phyloP scores from a whole-genome alignment of 2,888 invertebrate genomes.

The Cephus spinipes region DNA sequence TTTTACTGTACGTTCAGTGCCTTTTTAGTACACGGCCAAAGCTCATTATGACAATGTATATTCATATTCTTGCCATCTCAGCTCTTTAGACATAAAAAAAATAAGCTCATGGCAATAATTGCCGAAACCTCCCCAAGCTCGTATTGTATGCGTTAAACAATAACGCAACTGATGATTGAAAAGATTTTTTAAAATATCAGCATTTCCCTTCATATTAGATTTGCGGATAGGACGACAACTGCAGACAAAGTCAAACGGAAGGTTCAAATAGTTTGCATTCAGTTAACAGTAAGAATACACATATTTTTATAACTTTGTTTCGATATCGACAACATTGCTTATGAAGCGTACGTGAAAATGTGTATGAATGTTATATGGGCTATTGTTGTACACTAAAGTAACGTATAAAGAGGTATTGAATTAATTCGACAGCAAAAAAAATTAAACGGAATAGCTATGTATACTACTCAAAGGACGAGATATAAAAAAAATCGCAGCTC shows the following conservation, averaged over 20 bases:
- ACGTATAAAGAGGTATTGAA: slow-evolving; percentile 13
- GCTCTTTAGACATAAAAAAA: not conserved
- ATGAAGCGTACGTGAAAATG: slow-evolving; percentile 26
- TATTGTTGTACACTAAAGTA: slow-evolving; percentile 31
- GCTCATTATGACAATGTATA: slow-evolving; percentile 27
- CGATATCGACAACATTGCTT: slow-evolving; percentile 45
- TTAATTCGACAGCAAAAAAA: slow-evolving; percentile 12
- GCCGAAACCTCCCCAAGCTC: not conserved
- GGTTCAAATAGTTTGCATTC: slow-evolving; percentile 6
- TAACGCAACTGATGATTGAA: not conserved
- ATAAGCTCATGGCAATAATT: not conserved
- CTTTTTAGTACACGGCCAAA: slow-evolving; percentile 45
- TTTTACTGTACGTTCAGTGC: slow-evolving; percentile 54
- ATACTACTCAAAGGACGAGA: slow-evolving; percentile 38
- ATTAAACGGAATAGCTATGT: slow-evolving; percentile 30
- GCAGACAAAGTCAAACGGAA: not conserved
- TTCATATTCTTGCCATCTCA: slow-evolving; percentile 28
- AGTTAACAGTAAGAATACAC: slow-evolving; percentile 32
- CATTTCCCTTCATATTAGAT: not conserved
- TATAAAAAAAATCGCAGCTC: slow-evolving; percentile 31
- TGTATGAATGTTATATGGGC: slow-evolving; percentile 44
- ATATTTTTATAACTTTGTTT: slow-evolving; percentile 60
- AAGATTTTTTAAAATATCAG: not conserved
- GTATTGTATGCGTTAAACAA: not conserved
- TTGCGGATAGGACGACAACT: not conserved